These are phyloP conservation scores for Anoplius nigerrimus DNA, from an alignment of 2,888 invertebrate genomes.

Conservation along the genomic window DNA sequence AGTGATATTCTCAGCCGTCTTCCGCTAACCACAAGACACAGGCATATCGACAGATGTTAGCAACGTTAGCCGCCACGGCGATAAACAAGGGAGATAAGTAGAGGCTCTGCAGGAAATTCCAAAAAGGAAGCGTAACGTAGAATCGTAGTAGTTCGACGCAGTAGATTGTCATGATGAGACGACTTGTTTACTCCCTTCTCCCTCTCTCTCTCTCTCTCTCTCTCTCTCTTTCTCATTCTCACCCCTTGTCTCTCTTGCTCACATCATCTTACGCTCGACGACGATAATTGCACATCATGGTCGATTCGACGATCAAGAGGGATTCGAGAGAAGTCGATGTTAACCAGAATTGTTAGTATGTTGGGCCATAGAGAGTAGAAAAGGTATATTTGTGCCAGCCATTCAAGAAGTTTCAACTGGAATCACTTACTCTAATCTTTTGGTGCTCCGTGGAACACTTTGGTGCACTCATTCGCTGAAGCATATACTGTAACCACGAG, in stretches of 20 bases:
- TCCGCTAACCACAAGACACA: conserved; percentile 21
- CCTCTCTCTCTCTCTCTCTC: neutral
- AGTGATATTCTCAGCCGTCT: conserved; percentile 63
- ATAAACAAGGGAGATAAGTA: conserved; percentile 33
- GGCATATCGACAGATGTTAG: conserved; percentile 48
- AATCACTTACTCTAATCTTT: conserved; percentile 92
- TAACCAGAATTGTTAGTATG: conserved; percentile 42
- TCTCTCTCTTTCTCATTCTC: neutral
- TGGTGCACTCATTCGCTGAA: conserved; percentile 92
- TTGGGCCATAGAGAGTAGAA: conserved; percentile 33
- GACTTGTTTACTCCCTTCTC: conserved; percentile 21
- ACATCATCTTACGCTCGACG: neutral
- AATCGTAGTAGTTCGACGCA: conserved; percentile 1
- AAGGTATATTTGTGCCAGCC: conserved; percentile 60
- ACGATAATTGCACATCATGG: conserved; percentile 25
- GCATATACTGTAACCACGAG: conserved; percentile 88
- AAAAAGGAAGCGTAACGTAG: conserved; percentile 11
- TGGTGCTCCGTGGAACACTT: conserved; percentile 90
- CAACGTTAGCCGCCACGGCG: conserved; percentile 56
- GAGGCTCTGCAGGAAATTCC: conserved; percentile 27
- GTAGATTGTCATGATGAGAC: neutral
- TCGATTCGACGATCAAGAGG: conserved; percentile 17
- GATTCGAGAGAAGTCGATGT: conserved; percentile 35
- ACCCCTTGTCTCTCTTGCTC: conserved; percentile 14
- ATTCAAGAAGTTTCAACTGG: conserved; percentile 65